These are phyloP conservation scores for Nomada flava DNA, from an alignment of 2,888 invertebrate genomes.

Conservation along the genomic window DNA sequence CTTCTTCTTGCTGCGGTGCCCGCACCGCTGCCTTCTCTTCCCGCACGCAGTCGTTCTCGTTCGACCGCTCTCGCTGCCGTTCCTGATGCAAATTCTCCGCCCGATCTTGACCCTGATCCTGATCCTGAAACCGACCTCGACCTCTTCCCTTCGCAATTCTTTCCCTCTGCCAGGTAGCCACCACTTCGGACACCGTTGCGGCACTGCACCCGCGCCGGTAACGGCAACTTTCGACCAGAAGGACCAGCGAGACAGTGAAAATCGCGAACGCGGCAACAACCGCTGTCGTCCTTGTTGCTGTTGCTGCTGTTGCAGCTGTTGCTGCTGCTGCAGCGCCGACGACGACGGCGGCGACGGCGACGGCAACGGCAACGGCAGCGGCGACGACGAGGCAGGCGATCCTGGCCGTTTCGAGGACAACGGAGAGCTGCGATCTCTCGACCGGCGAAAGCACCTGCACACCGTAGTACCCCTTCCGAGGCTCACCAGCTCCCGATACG, in stretches of 20 bases:
- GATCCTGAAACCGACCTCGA: slow-evolving; percentile 18
- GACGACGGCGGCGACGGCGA: slow-evolving; percentile 21
- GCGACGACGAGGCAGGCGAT: slow-evolving; percentile 51
- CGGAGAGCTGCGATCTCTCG: slow-evolving; percentile 56
- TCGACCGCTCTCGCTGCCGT: slow-evolving; percentile 2
- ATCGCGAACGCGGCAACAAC: slow-evolving; percentile 50
- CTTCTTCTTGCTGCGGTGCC: slow-evolving; percentile 69
- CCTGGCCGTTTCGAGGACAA: slow-evolving; percentile 60
- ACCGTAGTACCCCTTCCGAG: slow-evolving; percentile 79
- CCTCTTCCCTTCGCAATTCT: neutral
- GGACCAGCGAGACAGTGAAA: slow-evolving; percentile 49
- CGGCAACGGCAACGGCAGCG: slow-evolving; percentile 46
- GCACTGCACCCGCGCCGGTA: slow-evolving; percentile 54
- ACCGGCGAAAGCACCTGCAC: slow-evolving; percentile 74
- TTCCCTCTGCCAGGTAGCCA: slow-evolving; percentile 45
- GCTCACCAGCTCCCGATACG: slow-evolving; percentile 82
- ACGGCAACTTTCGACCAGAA: slow-evolving; percentile 60
- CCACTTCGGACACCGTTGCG: slow-evolving; percentile 53
- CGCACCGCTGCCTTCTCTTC: slow-evolving; percentile 57
- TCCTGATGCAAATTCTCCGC: neutral
- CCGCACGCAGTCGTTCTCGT: neutral
- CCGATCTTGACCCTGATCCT: slow-evolving; percentile 1
- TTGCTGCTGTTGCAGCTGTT: neutral
- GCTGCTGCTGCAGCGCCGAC: neutral
- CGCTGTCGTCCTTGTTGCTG: neutral